Conservation (phyloP, 2,797 vertebrate genomes). For the Peromyscus melanophrys region DNA sequence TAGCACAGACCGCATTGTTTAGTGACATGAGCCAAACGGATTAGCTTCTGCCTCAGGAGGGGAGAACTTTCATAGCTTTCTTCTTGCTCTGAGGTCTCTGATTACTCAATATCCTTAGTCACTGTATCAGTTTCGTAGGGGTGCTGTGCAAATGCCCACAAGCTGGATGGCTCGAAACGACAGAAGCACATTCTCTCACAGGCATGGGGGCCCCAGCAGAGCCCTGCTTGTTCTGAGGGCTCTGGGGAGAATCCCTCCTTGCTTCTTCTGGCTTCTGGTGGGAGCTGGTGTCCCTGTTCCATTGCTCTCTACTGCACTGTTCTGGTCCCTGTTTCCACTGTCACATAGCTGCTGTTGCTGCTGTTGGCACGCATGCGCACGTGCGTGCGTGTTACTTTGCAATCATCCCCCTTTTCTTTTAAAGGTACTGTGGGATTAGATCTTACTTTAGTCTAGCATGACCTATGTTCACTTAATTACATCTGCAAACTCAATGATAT, state of each 20-base stretch:
- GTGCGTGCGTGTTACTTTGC: neutral
- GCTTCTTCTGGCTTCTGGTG: neutral
- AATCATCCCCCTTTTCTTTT: neutral
- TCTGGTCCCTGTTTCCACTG: neutral
- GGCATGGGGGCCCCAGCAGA: neutral
- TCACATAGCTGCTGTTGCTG: neutral
- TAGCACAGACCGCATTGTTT: conserved; percentile 56
- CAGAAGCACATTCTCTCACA: neutral
- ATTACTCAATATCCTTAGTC: neutral
- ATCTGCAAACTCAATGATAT: neutral
- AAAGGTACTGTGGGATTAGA: neutral
- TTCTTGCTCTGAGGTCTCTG: conserved; percentile 39
- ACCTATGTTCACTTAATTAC: neutral
- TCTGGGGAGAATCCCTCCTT: neutral
- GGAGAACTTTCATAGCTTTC: conserved; percentile 22
- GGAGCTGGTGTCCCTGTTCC: neutral
- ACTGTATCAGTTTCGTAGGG: neutral
- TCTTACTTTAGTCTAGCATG: neutral
- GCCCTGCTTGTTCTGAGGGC: neutral
- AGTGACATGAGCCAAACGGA: conserved; percentile 15
- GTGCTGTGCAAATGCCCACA: neutral
- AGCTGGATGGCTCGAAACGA: neutral
- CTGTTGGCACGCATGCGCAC: neutral
- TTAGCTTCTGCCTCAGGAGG: conserved; percentile 36
- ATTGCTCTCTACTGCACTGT: neutral